phyloP scores from a whole-genome alignment of 2,888 invertebrate species.

The Mellilla xanthometata region DNA sequence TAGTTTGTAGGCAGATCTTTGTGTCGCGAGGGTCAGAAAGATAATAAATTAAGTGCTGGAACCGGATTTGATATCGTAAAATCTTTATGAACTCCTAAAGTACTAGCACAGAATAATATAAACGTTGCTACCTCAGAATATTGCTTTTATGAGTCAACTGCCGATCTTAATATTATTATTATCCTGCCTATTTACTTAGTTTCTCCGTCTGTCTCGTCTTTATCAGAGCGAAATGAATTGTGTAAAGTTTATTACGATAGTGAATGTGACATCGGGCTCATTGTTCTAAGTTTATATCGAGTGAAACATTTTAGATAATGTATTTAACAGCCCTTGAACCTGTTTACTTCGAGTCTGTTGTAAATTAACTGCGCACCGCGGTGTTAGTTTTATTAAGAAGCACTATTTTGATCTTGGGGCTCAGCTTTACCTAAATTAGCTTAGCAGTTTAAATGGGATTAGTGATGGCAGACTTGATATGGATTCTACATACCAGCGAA shows the following conservation, averaged over 20 bases:
- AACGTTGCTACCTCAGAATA: conserved; percentile 8
- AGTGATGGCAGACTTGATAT: no score
- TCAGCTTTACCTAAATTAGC: no score
- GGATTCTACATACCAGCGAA: no score
- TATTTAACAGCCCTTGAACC: background rate
- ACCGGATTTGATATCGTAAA: conserved; percentile 10
- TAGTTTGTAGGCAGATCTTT: background rate
- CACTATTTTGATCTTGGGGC: no score
- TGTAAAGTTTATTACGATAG: conserved; percentile 8
- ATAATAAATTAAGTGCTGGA: conserved; percentile 1
- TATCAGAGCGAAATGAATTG: background rate
- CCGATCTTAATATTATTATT: conserved; percentile 8
- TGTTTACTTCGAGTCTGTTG: no score
- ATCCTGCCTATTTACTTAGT: background rate
- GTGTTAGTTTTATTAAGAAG: no score
- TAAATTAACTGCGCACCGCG: no score
- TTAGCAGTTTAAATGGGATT: no score
- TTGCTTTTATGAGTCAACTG: conserved; percentile 13
- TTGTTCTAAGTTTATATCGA: conserved; percentile 12
- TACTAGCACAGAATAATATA: no score
- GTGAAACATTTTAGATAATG: background rate
- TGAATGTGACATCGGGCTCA: conserved; percentile 9
- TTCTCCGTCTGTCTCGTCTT: background rate
- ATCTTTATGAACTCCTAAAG: conserved; percentile 15
- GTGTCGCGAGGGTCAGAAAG: background rate